These are phyloP conservation scores for Kryptopterus vitreolus DNA, from an alignment of 2,797 vertebrate genomes.

Conservation along the genomic window DNA sequence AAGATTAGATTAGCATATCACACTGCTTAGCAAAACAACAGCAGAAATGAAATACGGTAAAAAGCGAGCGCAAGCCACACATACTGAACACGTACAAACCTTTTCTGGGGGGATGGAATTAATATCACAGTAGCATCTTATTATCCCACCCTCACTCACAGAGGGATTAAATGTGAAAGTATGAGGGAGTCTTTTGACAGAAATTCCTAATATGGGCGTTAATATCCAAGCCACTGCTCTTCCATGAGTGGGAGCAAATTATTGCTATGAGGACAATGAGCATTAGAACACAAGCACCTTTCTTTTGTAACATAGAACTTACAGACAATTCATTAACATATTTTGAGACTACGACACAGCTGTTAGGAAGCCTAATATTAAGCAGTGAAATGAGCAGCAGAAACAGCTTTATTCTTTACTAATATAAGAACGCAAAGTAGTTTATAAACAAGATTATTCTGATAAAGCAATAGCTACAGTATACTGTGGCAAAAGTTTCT, in stretches of 20 bases:
- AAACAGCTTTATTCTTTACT: neutral
- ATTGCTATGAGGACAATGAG: constrained; percentile 8
- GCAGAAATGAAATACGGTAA: neutral
- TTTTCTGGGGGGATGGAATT: neutral
- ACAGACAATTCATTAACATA: neutral
- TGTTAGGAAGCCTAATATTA: neutral
- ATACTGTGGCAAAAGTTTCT: neutral
- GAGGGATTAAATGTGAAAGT: constrained; percentile 27
- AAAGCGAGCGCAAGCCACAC: neutral
- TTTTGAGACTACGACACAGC: neutral
- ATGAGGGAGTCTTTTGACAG: constrained; percentile 29
- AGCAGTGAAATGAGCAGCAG: neutral
- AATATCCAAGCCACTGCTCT: constrained; percentile 9
- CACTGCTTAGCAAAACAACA: neutral
- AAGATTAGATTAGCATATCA: neutral
- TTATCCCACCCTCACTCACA: neutral
- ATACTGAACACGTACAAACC: neutral
- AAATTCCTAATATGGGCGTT: constrained; percentile 51
- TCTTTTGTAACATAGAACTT: no score
- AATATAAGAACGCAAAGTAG: neutral
- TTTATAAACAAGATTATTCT: neutral
- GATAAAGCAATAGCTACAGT: neutral
- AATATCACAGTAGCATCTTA: constrained; percentile 12
- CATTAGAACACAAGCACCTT: constrained; percentile 11
- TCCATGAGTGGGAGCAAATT: constrained; percentile 32